A percentile compares a stretch with the other conserved stretches of the same genome.
phyloP scores from a whole-genome alignment of 2,888 invertebrate genomes.

The Ametastegia equiseti region DNA sequence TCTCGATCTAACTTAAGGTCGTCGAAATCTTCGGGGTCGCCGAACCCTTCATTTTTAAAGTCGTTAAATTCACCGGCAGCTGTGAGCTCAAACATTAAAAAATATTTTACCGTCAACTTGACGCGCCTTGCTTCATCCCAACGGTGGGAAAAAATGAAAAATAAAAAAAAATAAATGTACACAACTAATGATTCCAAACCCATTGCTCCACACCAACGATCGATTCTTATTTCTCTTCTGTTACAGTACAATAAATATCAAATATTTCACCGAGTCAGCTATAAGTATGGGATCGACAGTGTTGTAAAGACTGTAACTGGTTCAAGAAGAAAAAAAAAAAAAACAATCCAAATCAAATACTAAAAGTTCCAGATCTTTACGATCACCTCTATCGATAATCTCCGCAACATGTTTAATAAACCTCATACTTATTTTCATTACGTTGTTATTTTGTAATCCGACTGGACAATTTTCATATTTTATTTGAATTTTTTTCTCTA shows the following conservation, averaged over 20 bases:
- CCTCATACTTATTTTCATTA: background rate
- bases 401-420: no score
- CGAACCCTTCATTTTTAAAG: conserved; percentile 32
- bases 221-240: background rate
- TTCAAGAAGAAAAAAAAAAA: no score
- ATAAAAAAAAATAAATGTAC: background rate
- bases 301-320: no score
- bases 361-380: background rate
- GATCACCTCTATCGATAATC: conserved; percentile 3
- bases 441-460: conserved; percentile 51
- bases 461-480: conserved; percentile 58
- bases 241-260: background rate
- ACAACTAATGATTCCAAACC: background rate
- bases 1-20: background rate
- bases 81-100: conserved; percentile 6
- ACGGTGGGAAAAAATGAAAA: background rate
- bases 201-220: background rate
- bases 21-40: conserved; percentile 20
- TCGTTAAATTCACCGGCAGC: conserved; percentile 22
- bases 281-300: no score
- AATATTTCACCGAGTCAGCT: background rate
- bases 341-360: background rate
- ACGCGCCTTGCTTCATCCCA: conserved; percentile 11
- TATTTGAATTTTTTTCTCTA: background rate
- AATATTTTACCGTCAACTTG: conserved; percentile 6